Evolutionary conservation across 1,140 invertebrate species (phyloP), one percentile per base, ranked within the genome.

Genomic region (Trigoniulus corallinus): DNA sequence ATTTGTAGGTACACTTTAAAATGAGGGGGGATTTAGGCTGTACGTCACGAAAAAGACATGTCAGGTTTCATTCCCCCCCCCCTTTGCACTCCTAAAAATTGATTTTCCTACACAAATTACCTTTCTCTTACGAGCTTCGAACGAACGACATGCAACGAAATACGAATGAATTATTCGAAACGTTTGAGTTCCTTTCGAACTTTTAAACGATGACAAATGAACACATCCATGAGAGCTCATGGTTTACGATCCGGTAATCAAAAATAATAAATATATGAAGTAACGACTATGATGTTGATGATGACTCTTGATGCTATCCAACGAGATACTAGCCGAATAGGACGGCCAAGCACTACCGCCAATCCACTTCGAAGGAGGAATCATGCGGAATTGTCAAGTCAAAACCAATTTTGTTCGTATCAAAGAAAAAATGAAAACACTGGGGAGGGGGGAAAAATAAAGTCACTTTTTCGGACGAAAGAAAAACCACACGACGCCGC

Each of bases 201-300:
- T 73, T 72, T 84, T 84, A 68, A 82, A 81, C 70, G 78, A 79
- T 69, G 72, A 78, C 60, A 83, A 70, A 71, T 83, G 81, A 70
- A 77, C 75, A 64, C 81, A 84, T 61, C 79, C 79, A 73, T 71
- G 71, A 66, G 76, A 34, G 29, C 29, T 34, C 29, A 34, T 34
- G 29, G 15, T 34, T 34, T 15, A 7, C 15, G 15, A 34, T 34
- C 29, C n/a, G n/a, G n/a, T n/a, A n/a, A n/a, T n/a, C n/a, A n/a
- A n/a, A n/a, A n/a, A n/a, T n/a, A n/a, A n/a, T n/a, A n/a, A n/a
- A n/a, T n/a, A n/a, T n/a, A n/a, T n/a, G n/a, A n/a, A n/a, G n/a
- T n/a, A n/a, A n/a, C n/a, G n/a, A n/a, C n/a, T n/a, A n/a, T n/a
- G n/a, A n/a, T n/a, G n/a, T n/a, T n/a, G n/a, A n/a, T n/a, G n/a